phyloP scores from a whole-genome alignment of 2,113 vertebrate genomes.

The Callipepla californica region DNA sequence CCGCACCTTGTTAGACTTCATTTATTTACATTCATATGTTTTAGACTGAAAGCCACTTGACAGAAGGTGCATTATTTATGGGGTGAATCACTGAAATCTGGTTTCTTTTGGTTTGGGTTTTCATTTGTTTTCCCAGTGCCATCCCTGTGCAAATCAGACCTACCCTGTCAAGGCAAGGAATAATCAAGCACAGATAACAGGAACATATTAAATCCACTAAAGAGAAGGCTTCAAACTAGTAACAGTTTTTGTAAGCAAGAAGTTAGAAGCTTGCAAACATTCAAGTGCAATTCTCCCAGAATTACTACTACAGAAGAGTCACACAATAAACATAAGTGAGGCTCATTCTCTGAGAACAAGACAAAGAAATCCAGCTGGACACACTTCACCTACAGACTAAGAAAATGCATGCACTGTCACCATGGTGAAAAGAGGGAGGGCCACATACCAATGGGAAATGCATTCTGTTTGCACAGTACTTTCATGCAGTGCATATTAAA shows the following conservation, averaged over 20 bases:
- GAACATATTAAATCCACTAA: background rate
- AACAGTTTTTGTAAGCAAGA: background rate
- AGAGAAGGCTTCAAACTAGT: background rate
- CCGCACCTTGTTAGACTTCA: background rate
- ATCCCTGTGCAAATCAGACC: background rate
- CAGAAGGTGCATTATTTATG: background rate
- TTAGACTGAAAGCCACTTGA: background rate
- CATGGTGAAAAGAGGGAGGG: background rate
- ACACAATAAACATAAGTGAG: background rate
- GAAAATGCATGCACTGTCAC: background rate
- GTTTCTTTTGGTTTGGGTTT: background rate
- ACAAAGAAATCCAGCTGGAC: slow-evolving; percentile 7
- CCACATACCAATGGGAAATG: background rate
- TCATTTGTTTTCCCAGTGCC: background rate
- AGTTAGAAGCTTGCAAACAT: background rate
- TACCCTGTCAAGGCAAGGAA: background rate
- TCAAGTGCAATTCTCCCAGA: background rate
- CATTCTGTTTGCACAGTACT: background rate
- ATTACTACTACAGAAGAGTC: background rate
- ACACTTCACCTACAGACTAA: background rate
- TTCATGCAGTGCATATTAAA: background rate
- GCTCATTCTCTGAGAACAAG: background rate
- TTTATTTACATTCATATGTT: background rate
- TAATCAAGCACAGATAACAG: background rate
- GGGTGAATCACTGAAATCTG: fast-evolving